A percentile compares a stretch with the other conserved stretches of the same genome.
Evolutionary conservation across 2,797 vertebrate genomes (phyloP).

Genomic region (Cuculus canorus): DNA sequence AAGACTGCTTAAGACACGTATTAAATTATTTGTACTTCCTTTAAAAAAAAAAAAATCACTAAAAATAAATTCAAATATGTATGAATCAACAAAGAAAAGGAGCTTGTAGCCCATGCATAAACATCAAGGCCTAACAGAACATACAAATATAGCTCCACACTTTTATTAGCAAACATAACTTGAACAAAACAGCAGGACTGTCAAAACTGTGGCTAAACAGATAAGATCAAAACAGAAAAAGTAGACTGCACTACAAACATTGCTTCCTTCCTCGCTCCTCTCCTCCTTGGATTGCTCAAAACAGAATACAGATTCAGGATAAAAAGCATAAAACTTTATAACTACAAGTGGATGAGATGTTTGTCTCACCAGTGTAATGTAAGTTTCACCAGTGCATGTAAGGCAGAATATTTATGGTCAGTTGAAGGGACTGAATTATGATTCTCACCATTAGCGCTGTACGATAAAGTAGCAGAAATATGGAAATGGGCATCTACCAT

Average conservation of each 20-base stretch:
- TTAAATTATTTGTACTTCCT: neutral
- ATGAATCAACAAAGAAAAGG: neutral
- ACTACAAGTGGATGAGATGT: neutral
- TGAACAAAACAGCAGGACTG: neutral
- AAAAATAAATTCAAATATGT: neutral
- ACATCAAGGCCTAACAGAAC: neutral
- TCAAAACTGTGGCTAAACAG: constrained; percentile 1
- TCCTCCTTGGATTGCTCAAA: neutral
- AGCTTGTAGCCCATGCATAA: neutral
- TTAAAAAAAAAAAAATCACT: neutral
- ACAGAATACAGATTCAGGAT: neutral
- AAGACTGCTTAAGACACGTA: neutral
- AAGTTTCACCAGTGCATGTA: accelerated
- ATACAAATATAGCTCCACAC: neutral
- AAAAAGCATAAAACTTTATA: neutral
- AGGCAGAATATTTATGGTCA: neutral
- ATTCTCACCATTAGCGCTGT: neutral
- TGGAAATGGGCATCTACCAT: neutral
- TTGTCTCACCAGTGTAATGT: neutral
- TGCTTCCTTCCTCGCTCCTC: neutral
- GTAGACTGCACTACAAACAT: neutral
- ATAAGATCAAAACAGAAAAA: neutral
- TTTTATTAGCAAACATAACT: neutral
- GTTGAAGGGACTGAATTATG: neutral
- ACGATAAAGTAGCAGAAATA: neutral